Conservation (phyloP, 2,113 vertebrate genomes). For the Neofelis nebulosa region DNA sequence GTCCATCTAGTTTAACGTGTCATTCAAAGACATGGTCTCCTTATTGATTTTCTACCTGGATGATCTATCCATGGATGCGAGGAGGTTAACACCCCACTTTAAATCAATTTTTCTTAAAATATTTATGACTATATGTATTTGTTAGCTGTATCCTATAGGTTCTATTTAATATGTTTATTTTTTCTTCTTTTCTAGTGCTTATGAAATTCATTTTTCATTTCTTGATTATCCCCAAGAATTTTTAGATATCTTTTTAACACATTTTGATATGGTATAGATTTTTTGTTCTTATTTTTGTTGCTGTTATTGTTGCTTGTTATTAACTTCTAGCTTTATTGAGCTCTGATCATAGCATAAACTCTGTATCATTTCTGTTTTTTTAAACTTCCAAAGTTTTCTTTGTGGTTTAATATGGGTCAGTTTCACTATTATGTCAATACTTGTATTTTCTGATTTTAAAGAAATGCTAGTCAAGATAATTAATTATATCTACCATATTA, state of each 20-base stretch:
- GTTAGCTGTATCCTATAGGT: neutral
- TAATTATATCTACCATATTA: neutral
- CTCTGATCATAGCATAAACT: neutral
- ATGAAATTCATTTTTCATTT: neutral
- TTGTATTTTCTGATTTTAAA: neutral
- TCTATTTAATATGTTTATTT: neutral
- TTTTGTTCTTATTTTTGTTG: neutral
- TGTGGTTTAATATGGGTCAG: neutral
- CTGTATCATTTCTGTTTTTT: neutral
- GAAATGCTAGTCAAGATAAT: neutral
- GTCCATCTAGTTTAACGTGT: neutral
- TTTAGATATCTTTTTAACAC: neutral
- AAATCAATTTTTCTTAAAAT: neutral
- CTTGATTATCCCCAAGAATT: neutral
- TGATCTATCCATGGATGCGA: neutral
- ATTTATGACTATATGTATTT: neutral
- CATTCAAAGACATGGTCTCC: neutral
- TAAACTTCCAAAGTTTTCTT: neutral
- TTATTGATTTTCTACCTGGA: neutral
- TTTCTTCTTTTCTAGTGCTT: neutral
- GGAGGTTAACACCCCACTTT: neutral
- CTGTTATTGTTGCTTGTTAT: neutral
- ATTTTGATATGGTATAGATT: neutral
- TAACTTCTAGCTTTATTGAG: neutral
- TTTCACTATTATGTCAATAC: neutral